These are phyloP conservation scores for Machaerirhynchus nigripectus DNA, from an alignment of 2,113 vertebrate genomes.

Conservation along the genomic window DNA sequence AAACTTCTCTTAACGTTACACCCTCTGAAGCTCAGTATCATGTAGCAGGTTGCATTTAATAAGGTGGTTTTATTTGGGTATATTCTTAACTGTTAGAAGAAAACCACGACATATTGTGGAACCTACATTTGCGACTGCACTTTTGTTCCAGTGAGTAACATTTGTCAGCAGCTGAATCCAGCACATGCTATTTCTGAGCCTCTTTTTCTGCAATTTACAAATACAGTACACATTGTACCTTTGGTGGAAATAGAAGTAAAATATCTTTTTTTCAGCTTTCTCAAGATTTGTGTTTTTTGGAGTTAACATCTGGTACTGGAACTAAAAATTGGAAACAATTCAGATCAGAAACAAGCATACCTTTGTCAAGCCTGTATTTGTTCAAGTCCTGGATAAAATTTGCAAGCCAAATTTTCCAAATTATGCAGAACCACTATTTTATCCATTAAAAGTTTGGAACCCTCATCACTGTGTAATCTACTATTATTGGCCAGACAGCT, in stretches of 20 bases:
- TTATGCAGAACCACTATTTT: conserved; percentile 38
- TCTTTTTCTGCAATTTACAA: neutral
- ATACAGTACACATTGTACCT: neutral
- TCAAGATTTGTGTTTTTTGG: neutral
- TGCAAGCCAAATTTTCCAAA: conserved; percentile 36
- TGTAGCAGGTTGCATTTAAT: neutral
- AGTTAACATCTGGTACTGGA: conserved; percentile 62
- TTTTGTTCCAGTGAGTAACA: neutral
- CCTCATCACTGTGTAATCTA: neutral
- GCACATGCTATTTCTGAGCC: neutral
- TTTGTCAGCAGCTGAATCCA: neutral
- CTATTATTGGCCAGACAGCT: conserved; percentile 25
- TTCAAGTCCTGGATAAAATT: conserved; percentile 22
- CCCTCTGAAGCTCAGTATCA: neutral
- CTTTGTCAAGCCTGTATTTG: conserved; percentile 64
- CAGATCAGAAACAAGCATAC: conserved; percentile 71
- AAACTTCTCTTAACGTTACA: neutral
- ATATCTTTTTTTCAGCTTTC: neutral
- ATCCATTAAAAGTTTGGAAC: conserved; percentile 42
- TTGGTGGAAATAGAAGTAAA: neutral
- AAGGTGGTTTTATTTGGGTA: neutral
- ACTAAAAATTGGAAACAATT: conserved; percentile 45
- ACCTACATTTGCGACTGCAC: neutral
- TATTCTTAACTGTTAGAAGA: neutral
- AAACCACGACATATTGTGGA: neutral